Evolutionary conservation across 2,888 invertebrate species (phyloP), one percentile per base, ranked within the genome.

Genomic region (Papilio elwesi): DNA sequence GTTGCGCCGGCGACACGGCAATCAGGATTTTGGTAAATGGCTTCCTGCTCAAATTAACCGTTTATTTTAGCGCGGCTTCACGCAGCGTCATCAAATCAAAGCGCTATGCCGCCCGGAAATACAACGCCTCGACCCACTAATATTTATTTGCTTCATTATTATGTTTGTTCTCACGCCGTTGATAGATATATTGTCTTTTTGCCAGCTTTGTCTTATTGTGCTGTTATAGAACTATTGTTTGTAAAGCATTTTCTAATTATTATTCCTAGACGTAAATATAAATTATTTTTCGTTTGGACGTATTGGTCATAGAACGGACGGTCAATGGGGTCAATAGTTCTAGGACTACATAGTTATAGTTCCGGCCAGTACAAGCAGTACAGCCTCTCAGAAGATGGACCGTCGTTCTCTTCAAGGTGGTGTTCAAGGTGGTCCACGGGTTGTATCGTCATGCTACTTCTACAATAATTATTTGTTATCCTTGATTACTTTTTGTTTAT

Each of bases 1-100:
- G 64, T 70, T 64, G 15, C 59, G 59, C 59, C 59, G 47, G 53
- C 48, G 43, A 64, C 70, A 63, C 48, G 68, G 48, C 63, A 63
- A 71, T 65, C 66, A 38, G 65, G 71, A 71, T 71, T 74, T 75
- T 10, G 66, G 63, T 64, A 70, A 76, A 74, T 74, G 74, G 71
- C 68, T 75, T 66, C 73, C 76, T 79, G 76, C 80, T 82, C 85
- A 84, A 86, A 86, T 85, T 83, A 85, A 82, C 75, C 79, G 82
- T 77, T 80, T 79, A 82, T 63, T 68, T 55, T 53, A 47, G 15
- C 13, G 51, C 10, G 52, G 77, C 78, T 80, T 80, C 82, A 81
- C 77, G 81, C 82, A 49, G 64, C 74, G 76, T 80, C 78, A 78
- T 77, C 75, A 78, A 77, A 80, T 67, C 66, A 66, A 71, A 59